phyloP scores from a whole-genome alignment of 2,113 vertebrate species.

The Diadophis punctatus region DNA sequence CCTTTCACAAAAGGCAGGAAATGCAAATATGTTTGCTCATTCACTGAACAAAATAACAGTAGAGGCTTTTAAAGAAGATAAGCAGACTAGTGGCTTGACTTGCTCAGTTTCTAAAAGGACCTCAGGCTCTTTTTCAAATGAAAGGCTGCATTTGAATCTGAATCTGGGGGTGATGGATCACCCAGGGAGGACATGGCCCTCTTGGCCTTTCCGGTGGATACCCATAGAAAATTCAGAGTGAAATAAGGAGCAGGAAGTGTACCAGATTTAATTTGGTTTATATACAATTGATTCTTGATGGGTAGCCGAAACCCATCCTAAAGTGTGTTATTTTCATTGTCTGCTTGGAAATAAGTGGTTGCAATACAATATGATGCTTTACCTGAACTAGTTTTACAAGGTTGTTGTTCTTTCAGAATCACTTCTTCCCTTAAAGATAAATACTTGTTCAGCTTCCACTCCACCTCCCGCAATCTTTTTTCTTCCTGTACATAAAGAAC shows the following conservation, averaged over 20 bases:
- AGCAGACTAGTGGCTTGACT: not conserved
- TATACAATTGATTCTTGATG: not conserved
- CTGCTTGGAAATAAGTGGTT: not conserved
- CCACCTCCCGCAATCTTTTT: not conserved
- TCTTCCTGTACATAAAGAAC: constrained; percentile 11
- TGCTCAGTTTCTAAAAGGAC: not conserved
- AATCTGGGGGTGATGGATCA: not conserved
- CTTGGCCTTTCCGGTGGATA: not conserved
- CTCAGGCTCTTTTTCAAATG: not conserved
- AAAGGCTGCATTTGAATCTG: not conserved
- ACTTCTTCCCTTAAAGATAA: constrained; percentile 21
- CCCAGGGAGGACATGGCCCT: not conserved
- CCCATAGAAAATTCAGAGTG: not conserved
- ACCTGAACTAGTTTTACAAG: constrained; percentile 13
- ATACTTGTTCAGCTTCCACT: constrained; percentile 35
- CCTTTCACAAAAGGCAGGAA: not conserved
- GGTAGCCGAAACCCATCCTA: not conserved
- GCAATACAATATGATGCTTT: not conserved
- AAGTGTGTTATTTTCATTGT: not conserved
- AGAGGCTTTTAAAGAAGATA: not conserved
- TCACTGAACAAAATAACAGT: not conserved
- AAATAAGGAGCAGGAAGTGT: not conserved
- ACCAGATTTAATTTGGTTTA: not conserved
- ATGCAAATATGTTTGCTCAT: not conserved
- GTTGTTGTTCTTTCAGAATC: not conserved